phyloP scores from a whole-genome alignment of 2,888 invertebrate genomes.

The Parnassius smintheus region DNA sequence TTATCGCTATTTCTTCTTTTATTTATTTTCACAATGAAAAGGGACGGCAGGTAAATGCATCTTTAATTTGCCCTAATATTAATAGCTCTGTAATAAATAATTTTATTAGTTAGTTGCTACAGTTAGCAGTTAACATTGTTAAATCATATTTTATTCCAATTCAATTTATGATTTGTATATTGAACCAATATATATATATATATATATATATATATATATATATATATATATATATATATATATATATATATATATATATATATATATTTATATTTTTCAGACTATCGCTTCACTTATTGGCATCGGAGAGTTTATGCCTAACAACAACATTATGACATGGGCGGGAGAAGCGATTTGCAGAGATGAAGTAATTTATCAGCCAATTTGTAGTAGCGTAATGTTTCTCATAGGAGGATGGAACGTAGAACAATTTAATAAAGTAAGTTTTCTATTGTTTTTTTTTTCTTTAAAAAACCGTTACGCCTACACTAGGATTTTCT shows the following conservation, averaged over 20 bases:
- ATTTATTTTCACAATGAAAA: too few species aligned
- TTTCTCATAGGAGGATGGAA: slow-evolving; percentile 85
- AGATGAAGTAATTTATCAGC: slow-evolving; percentile 73
- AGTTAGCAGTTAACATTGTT: neutral
- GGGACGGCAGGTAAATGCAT: neutral
- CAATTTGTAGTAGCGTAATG: slow-evolving; percentile 83
- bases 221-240: neutral
- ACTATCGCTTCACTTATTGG: slow-evolving; percentile 59
- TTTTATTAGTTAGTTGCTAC: neutral
- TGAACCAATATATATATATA: too few species aligned
- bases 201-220: neutral
- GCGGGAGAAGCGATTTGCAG: slow-evolving; percentile 72
- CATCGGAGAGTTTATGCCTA: slow-evolving; percentile 82
- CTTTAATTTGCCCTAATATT: neutral
- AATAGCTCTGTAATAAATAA: neutral
- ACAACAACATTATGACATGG: slow-evolving; percentile 67
- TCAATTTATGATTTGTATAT: too few species aligned
- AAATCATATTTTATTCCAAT: too few species aligned
- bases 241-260: neutral
- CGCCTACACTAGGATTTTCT: too few species aligned
- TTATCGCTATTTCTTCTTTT: too few species aligned
- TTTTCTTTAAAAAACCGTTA: too few species aligned
- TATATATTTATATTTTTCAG: neutral
- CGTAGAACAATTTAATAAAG: slow-evolving; percentile 75
- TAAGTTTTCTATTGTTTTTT: slow-evolving; percentile 52